These are phyloP conservation scores for Cosmia pyralina DNA, from an alignment of 2,888 invertebrate genomes.

Conservation along the genomic window DNA sequence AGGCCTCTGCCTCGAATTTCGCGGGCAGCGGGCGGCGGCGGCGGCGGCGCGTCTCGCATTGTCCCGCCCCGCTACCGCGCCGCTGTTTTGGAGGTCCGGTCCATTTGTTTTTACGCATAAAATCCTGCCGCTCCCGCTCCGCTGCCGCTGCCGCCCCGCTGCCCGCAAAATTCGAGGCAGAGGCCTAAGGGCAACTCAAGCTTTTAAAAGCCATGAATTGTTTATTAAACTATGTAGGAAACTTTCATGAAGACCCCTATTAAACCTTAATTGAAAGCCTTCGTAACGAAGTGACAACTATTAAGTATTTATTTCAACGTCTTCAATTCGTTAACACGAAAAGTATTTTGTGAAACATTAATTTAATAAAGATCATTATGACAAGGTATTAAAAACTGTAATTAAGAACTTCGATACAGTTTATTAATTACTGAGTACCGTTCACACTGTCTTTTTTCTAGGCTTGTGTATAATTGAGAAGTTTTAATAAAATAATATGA, in stretches of 20 bases:
- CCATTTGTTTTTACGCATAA: no score
- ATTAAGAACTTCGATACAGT: slow-evolving; percentile 13
- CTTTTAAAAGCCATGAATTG: slow-evolving; percentile 55
- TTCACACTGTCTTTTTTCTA: background rate
- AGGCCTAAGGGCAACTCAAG: slow-evolving; percentile 15
- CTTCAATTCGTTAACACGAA: slow-evolving; percentile 28
- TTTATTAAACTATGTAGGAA: slow-evolving; percentile 42
- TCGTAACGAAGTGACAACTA: slow-evolving; percentile 43
- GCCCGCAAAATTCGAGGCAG: no score
- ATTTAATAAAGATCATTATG: slow-evolving; percentile 8
- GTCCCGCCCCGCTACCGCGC: no score
- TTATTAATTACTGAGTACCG: slow-evolving; percentile 27
- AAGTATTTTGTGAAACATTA: slow-evolving; percentile 20
- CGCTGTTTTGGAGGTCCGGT: no score
- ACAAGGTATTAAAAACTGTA: slow-evolving; percentile 9
- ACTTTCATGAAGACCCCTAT: slow-evolving; percentile 40
- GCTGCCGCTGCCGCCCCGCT: no score
- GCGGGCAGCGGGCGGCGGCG: no score
- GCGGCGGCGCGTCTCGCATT: no score
- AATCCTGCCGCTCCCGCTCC: no score
- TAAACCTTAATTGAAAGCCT: slow-evolving; percentile 35
- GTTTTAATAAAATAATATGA: slow-evolving; percentile 6
- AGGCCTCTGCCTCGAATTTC: no score
- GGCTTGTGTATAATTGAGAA: background rate
- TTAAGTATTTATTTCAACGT: slow-evolving; percentile 46